Conservation (phyloP, 2,888 invertebrate species). For the Leptinotarsa rubiginosa region DNA sequence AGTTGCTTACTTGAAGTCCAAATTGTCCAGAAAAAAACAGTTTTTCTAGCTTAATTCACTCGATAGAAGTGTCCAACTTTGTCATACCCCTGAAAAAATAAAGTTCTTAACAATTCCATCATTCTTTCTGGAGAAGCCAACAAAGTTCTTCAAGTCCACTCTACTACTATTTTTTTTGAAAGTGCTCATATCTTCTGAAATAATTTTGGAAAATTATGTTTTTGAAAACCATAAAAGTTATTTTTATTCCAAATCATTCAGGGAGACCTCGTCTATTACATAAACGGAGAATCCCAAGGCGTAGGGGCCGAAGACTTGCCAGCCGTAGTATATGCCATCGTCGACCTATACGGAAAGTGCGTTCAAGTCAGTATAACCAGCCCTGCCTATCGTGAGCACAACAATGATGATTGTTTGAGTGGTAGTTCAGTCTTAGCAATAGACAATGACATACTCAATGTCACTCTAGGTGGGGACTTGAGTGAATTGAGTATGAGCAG, state of each 20-base stretch:
- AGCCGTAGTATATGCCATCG: constrained; percentile 77
- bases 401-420: constrained; percentile 66
- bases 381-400: constrained; percentile 65
- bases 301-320: constrained; percentile 85
- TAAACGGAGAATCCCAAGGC: constrained; percentile 91
- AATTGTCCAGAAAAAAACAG: too few species aligned
- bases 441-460: constrained; percentile 65
- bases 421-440: constrained; percentile 66
- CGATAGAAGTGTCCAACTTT: too few species aligned
- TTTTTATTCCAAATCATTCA: constrained; percentile 55
- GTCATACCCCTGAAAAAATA: too few species aligned
- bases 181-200: too few species aligned
- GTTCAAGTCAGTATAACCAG: constrained; percentile 78
- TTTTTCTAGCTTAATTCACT: too few species aligned
- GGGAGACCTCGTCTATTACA: constrained; percentile 87
- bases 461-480: constrained; percentile 64
- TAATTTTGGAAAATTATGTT: too few species aligned
- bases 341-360: constrained; percentile 87
- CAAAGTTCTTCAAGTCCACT: too few species aligned
- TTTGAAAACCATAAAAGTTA: too few species aligned
- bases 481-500: constrained; percentile 66
- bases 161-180: too few species aligned
- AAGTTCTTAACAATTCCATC: too few species aligned
- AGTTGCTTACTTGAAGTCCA: too few species aligned
- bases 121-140: too few species aligned